Evolutionary conservation across 2,888 invertebrate genomes (phyloP).

Genomic region (Tridacna crocea): DNA sequence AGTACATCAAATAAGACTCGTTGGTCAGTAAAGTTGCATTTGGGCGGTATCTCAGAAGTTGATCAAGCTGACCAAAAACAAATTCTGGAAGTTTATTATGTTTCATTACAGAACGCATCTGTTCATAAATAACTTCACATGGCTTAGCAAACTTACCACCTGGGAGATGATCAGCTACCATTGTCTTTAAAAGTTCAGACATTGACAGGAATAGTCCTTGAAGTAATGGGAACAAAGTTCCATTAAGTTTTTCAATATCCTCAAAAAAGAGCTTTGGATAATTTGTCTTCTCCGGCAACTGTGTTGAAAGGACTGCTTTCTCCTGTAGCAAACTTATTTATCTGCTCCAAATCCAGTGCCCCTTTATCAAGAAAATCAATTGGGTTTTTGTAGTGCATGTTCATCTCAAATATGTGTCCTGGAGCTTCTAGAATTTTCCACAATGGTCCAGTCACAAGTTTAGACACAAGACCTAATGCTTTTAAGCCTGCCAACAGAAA

Average conservation of each 20-base stretch:
- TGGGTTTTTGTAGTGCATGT: constrained; percentile 38
- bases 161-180: constrained; percentile 43
- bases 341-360: constrained; percentile 27
- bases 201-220: constrained; percentile 38
- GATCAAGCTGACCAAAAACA: constrained; percentile 55
- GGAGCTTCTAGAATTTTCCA: constrained; percentile 47
- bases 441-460: constrained; percentile 39
- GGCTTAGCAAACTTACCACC: constrained; percentile 42
- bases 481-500: constrained; percentile 42
- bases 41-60: constrained; percentile 48
- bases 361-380: constrained; percentile 42
- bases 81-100: constrained; percentile 60
- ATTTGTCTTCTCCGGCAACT: constrained; percentile 15
- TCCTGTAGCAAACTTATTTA: constrained; percentile 29
- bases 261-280: constrained; percentile 17
- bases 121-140: constrained; percentile 14
- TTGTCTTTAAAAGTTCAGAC: constrained; percentile 29
- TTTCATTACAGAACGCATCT: constrained; percentile 46
- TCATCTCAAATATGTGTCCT: constrained; percentile 51
- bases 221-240: constrained; percentile 24
- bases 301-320: constrained; percentile 39
- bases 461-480: constrained; percentile 46
- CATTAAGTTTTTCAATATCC: constrained; percentile 20
- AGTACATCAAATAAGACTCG: constrained; percentile 47
- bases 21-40: constrained; percentile 53